Percentiles rank a stretch among this genome's conserved stretches.
These are phyloP conservation scores for Ophioninae sp. DNA, from an alignment of 2,888 invertebrate species.

Conservation along the genomic window DNA sequence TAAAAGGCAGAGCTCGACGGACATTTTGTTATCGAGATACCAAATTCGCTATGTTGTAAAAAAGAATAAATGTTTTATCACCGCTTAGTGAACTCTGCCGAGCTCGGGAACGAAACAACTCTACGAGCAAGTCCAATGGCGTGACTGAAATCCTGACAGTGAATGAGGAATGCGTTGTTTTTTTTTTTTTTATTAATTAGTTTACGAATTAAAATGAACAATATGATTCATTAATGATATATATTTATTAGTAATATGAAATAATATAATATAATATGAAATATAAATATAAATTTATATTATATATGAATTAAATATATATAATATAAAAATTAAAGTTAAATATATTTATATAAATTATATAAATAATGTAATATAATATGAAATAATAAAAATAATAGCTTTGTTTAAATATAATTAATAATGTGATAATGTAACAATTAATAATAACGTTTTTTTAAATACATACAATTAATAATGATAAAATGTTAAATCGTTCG, in stretches of 20 bases:
- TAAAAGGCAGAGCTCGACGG: neutral
- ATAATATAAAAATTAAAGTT: too few relatives aligned
- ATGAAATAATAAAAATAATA: neutral
- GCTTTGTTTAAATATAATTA: too few relatives aligned
- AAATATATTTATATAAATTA: too few relatives aligned
- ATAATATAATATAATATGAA: too few relatives aligned
- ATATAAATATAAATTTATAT: too few relatives aligned
- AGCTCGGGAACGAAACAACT: neutral
- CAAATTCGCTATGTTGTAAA: neutral
- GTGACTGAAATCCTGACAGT: neutral
- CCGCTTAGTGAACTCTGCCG: neutral
- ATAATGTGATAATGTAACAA: too few relatives aligned
- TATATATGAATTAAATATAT: too few relatives aligned
- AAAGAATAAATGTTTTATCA: neutral
- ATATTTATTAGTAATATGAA: neutral
- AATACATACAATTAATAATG: too few relatives aligned
- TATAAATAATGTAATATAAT: too few relatives aligned
- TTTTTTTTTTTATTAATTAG: neutral
- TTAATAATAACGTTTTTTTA: too few relatives aligned
- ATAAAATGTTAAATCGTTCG: too few relatives aligned
- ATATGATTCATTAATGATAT: neutral
- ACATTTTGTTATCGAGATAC: neutral
- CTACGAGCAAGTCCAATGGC: neutral
- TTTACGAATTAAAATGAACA: too few relatives aligned
- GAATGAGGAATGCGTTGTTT: neutral